Evolutionary conservation across 1,140 invertebrate genomes (phyloP), one percentile per base, ranked within the genome.

Genomic region (Musca vetustissima): DNA sequence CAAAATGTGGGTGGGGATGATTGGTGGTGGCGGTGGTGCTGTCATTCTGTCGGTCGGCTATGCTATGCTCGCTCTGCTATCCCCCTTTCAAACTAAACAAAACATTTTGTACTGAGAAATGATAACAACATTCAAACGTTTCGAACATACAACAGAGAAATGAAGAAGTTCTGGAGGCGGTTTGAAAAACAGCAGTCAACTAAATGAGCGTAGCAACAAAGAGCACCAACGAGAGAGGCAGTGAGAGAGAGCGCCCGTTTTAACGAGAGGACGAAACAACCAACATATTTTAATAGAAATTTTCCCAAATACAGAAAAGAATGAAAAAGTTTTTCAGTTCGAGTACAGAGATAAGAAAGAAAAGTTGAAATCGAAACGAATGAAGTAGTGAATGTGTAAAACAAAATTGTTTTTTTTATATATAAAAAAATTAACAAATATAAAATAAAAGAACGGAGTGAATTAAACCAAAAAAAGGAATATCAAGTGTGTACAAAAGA

Each of bases 231-330:
- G n/a, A n/a, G n/a, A n/a, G n/a, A n/a, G n/a, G n/a, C n/a, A n/a
- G n/a, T 2, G 28, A 36, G 66, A 22, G 24, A 61, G 50, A 52
- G 50, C 9, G n/a, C 50, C 6, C 17, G 22, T 19, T 2, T 22
- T 19, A 52, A 52, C 17, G 50, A 19, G 22, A 52, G 22, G 17
- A 22, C 50, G 22, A 52, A 52, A 52, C 7, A 52, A 52, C 9
- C 61, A 65, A 48, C 43, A 65, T 49, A 65, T 50, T 49, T 49
- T 65, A 65, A 49, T 65, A 50, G 21, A 52, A 22, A 49, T 49
- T 71, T 73, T 79, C 76, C 76, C 76, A 79, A 75, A 79, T 78
- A 79, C 77, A 79, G 77, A 77, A 77, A 79, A 76, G 75, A 73
- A 76, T 67, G 66, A 28, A 67, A 67, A 67, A 36, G 17, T 36